Base-by-base conservation (phyloP, 2,888 invertebrate species). In the Hartigia nigra region DNA sequence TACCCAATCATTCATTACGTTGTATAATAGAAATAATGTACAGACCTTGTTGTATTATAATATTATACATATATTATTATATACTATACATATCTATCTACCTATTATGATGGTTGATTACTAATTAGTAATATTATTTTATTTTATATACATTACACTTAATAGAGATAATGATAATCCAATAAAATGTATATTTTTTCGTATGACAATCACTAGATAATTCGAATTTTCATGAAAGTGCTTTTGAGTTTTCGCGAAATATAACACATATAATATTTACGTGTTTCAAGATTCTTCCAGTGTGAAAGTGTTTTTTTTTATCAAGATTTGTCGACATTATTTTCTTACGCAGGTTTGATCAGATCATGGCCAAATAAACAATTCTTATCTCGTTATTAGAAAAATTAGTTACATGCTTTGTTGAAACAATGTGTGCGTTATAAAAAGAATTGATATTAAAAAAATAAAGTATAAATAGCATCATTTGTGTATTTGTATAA, bases 141-240 rank as follows among this genome's bases (percentile, higher is more conserved):
- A 87, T 88, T 89, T 88, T 90, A 88, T 90, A 88, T 85, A 86
- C 84, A 86, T 82, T 82, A 84, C 80, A 79, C 75, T 78, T 80
- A 69, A 79, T 82, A 83, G 84, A 83, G 70, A 83, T 78, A 78
- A 87, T 84, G 83, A 88, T 85, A 82, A 85, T 84, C 83, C 80
- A 90, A 90, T 90, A 90, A 90, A 90, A 83, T 90, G 90, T 90
- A 86, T 91, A 91, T 90, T 90, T 89, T 90, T 89, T 90, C 86
- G 86, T 90, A 90, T 86, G 83, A 85, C 82, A 83, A 84, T 82
- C 55, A 79, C 69, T 70, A 37, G 74, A 36, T 55, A 35, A 31
- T 69, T 39, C 75, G 34, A 76, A 31, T 69, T 37, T 76, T 76
- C n/a, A 70, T 70, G 23, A 23, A 69, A 74, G 72, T 55, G 31